Conservation (phyloP, 2,888 invertebrate species). For the Drosophila robusta region DNA sequence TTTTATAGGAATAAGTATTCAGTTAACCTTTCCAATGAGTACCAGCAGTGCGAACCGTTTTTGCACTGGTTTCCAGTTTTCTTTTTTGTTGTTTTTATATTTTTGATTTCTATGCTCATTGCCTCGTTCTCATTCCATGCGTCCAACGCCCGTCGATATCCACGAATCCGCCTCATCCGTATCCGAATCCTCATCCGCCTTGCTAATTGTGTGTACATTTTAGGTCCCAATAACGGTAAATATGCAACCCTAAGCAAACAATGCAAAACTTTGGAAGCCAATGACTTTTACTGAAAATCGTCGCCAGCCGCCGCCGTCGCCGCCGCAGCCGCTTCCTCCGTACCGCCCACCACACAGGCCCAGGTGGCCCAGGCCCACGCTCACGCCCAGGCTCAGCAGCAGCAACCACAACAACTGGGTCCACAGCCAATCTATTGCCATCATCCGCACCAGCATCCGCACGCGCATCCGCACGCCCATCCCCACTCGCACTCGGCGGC, state of each 20-base stretch:
- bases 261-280: constrained; percentile 97
- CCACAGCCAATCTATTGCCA: constrained; percentile 85
- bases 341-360: constrained; percentile 83
- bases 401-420: constrained; percentile 75
- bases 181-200: constrained; percentile 71
- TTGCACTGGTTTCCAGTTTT: not conserved
- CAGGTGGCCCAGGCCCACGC: constrained; percentile 59
- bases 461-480: constrained; percentile 83
- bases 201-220: constrained; percentile 75
- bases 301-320: constrained; percentile 86
- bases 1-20: no score
- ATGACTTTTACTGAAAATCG: constrained; percentile 96
- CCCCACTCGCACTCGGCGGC: constrained; percentile 86
- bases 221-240: constrained; percentile 92
- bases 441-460: constrained; percentile 84
- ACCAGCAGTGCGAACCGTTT: not conserved
- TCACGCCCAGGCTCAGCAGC: constrained; percentile 54
- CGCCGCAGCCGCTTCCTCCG: constrained; percentile 57
- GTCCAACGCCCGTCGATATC: constrained; percentile 29
- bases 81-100: not conserved
- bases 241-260: constrained; percentile 98
- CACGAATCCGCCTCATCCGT: constrained; percentile 45
- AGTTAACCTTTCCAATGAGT: not conserved
- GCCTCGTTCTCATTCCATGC: constrained; percentile 55
- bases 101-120: constrained; percentile 12